A percentile compares a stretch with the other conserved stretches of the same genome.
These are phyloP conservation scores for Eciton burchellii DNA, from an alignment of 1,140 invertebrate genomes.

Conservation along the genomic window DNA sequence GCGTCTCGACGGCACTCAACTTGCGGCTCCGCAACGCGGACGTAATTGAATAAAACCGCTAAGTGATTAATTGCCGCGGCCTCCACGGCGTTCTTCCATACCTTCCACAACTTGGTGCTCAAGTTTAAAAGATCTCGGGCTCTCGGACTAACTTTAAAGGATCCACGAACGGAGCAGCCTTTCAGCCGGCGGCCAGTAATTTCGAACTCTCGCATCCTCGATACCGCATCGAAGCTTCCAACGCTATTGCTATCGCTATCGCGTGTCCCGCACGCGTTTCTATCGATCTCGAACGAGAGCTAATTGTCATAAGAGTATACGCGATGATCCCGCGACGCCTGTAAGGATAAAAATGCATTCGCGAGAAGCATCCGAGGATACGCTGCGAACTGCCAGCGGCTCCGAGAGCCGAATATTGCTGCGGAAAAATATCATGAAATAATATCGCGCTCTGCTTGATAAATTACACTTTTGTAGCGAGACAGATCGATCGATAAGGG, in stretches of 20 bases:
- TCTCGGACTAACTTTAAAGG: conserved; percentile 47
- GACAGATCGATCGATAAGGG: conserved; percentile 33
- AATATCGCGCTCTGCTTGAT: conserved; percentile 8
- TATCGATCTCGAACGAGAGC: background rate
- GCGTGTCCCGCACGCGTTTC: background rate
- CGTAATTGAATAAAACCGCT: conserved; percentile 83
- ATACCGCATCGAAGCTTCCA: background rate
- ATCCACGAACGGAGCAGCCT: conserved; percentile 34
- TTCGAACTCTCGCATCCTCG: background rate
- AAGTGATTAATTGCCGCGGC: conserved; percentile 82
- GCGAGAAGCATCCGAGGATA: background rate
- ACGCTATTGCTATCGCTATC: too few relatives aligned
- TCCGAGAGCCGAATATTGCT: background rate
- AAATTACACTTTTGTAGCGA: conserved; percentile 47
- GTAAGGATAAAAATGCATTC: background rate
- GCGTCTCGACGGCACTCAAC: conserved; percentile 62
- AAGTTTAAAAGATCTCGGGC: conserved; percentile 66
- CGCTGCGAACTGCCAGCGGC: background rate
- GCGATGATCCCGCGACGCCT: background rate
- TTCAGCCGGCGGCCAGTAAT: background rate
- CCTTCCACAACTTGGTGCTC: conserved; percentile 62
- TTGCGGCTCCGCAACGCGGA: conserved; percentile 73
- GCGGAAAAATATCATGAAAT: conserved; percentile 16
- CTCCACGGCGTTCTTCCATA: conserved; percentile 67
- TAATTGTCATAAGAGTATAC: background rate